These are phyloP conservation scores for Meandrusa payeni DNA, from an alignment of 2,888 invertebrate species.

Conservation along the genomic window DNA sequence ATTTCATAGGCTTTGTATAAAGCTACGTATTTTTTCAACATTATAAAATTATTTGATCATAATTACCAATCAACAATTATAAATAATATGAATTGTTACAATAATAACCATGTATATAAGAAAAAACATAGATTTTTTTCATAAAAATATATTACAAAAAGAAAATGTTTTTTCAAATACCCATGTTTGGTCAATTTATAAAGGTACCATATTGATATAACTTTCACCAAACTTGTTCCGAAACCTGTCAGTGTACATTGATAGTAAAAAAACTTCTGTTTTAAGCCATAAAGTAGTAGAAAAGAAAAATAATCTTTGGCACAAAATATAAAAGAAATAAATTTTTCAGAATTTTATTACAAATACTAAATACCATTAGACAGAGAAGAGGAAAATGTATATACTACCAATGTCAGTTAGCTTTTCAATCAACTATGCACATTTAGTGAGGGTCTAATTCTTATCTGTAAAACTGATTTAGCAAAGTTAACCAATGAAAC, in stretches of 20 bases:
- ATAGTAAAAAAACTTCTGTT: too few species aligned
- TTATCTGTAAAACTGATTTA: too few species aligned
- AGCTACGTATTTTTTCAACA: slow-evolving; percentile 7
- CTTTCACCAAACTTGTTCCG: slow-evolving; percentile 8
- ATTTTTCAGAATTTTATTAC: neutral
- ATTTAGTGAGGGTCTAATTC: too few species aligned
- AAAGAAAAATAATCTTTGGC: slow-evolving; percentile 24
- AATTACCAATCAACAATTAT: slow-evolving; percentile 20
- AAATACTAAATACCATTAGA: too few species aligned
- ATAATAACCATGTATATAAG: neutral
- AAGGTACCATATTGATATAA: neutral
- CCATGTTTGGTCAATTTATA: slow-evolving; percentile 9
- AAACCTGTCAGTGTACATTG: too few species aligned
- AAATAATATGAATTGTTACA: slow-evolving; percentile 12
- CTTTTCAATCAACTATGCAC: too few species aligned
- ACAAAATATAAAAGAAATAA: slow-evolving; percentile 1
- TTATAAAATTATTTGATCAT: slow-evolving; percentile 14
- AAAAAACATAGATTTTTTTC: slow-evolving; percentile 5
- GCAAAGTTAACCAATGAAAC: too few species aligned
- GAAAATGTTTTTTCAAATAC: slow-evolving; percentile 2
- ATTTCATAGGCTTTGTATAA: neutral
- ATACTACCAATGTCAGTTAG: too few species aligned
- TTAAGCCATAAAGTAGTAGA: too few species aligned
- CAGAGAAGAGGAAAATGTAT: too few species aligned
- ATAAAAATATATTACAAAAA: neutral